Evolutionary conservation across 2,797 vertebrate species (phyloP).

Genomic region (Numenius phaeopus): DNA sequence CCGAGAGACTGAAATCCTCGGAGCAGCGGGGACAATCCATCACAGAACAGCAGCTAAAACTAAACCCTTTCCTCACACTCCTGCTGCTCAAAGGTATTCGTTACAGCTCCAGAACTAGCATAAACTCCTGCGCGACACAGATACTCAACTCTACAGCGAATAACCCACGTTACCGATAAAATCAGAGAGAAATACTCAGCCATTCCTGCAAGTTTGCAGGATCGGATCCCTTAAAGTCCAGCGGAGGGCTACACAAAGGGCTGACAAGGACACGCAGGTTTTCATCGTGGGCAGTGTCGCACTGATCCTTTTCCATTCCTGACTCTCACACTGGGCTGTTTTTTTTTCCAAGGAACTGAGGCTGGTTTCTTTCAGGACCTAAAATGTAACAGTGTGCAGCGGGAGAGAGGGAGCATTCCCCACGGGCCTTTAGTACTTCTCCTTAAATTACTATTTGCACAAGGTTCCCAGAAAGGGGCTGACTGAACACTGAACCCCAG

Average conservation of each 20-base stretch:
- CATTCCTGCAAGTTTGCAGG: background rate
- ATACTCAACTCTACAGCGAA: background rate
- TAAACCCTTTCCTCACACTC: background rate
- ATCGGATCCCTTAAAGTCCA: background rate
- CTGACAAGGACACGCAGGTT: fast-evolving
- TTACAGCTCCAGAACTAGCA: background rate
- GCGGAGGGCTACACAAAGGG: background rate
- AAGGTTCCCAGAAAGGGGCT: background rate
- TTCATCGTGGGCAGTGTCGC: fast-evolving
- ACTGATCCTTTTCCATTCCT: background rate
- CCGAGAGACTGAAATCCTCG: background rate
- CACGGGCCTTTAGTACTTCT: background rate
- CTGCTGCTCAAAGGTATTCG: background rate
- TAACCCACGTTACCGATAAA: fast-evolving
- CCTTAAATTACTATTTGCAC: background rate
- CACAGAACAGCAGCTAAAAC: background rate
- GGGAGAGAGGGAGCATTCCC: background rate
- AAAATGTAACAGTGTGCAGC: background rate
- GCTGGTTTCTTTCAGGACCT: background rate
- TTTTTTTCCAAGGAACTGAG: background rate
- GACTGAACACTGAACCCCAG: background rate
- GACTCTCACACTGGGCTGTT: background rate
- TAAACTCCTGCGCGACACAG: background rate
- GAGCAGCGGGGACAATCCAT: background rate
- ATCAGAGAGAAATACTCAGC: background rate